Evolutionary conservation across 2,888 invertebrate genomes (phyloP).

Genomic region (Fragum sueziense): DNA sequence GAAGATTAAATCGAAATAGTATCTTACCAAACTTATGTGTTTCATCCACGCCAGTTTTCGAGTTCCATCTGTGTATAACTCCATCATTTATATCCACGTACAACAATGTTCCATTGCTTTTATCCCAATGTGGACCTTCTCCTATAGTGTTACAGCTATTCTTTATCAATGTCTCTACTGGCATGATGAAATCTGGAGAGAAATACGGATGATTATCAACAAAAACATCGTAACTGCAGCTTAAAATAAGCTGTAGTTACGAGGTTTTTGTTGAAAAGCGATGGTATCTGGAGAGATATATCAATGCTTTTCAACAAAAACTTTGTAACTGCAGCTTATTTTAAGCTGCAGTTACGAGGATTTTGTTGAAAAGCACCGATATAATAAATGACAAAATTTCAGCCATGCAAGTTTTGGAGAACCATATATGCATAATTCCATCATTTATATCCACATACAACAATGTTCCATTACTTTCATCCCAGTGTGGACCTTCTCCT

Average conservation of each 20-base stretch:
- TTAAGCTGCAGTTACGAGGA: no score
- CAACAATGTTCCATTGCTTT: slow-evolving; percentile 67
- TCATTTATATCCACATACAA: slow-evolving; percentile 76
- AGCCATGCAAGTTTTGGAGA: slow-evolving; percentile 67
- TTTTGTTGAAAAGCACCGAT: no score
- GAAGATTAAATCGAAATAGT: no score
- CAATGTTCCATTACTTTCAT: slow-evolving; percentile 70
- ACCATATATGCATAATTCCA: slow-evolving; percentile 73
- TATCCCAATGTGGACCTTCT: slow-evolving; percentile 81
- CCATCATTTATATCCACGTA: slow-evolving; percentile 76
- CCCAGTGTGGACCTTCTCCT: slow-evolving; percentile 81
- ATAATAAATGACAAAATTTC: no score
- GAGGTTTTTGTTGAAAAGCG: no score
- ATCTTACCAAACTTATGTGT: slow-evolving; percentile 70
- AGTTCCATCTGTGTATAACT: slow-evolving; percentile 73
- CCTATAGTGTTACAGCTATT: slow-evolving; percentile 68
- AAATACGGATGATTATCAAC: no score
- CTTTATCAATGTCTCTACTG: slow-evolving; percentile 68
- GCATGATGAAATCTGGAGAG: no score
- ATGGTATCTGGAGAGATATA: no score
- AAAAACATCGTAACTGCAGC: no score
- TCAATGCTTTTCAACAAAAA: no score
- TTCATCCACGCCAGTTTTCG: slow-evolving; percentile 67
- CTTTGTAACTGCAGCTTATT: no score
- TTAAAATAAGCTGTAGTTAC: no score